Conservation (phyloP, 1,140 invertebrate species). For the Lasioglossum baleicum region DNA sequence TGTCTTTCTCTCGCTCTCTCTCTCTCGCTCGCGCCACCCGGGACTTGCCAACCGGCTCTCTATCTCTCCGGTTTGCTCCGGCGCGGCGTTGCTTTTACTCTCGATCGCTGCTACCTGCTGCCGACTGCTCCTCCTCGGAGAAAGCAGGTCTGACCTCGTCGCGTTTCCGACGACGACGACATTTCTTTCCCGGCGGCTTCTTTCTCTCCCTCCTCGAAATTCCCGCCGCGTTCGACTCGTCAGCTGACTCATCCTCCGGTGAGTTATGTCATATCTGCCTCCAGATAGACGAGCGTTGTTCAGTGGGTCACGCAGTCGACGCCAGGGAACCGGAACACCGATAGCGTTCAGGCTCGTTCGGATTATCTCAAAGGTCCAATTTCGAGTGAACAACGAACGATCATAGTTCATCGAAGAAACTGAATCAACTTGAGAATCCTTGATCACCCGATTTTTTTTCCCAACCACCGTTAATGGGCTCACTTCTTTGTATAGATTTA, state of each 20-base stretch:
- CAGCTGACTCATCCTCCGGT: neutral
- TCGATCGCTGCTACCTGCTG: constrained; percentile 69
- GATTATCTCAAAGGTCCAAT: too few relatives aligned
- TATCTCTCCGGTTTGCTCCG: constrained; percentile 56
- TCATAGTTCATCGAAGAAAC: too few relatives aligned
- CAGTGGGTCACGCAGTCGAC: neutral
- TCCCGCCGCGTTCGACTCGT: neutral
- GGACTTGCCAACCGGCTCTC: neutral
- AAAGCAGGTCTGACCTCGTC: constrained; percentile 72
- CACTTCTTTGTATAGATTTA: constrained; percentile 30
- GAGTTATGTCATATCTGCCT: constrained; percentile 18
- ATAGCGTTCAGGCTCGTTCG: too few relatives aligned
- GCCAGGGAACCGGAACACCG: neutral
- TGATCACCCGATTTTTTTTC: too few relatives aligned
- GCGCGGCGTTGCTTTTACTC: constrained; percentile 76
- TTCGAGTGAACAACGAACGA: too few relatives aligned
- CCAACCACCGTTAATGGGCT: neutral
- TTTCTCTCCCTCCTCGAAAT: constrained; percentile 25
- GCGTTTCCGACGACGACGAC: constrained; percentile 54
- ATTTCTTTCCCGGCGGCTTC: constrained; percentile 51
- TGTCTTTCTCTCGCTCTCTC: constrained; percentile 55
- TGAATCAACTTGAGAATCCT: too few relatives aligned
- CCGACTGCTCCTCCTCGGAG: constrained; percentile 58
- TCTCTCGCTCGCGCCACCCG: constrained; percentile 13
- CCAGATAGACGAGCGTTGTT: too few relatives aligned